Percentiles rank a stretch among this genome's conserved stretches.
These are phyloP conservation scores for Tenthredo livida DNA, from an alignment of 2,888 invertebrate genomes.

Conservation along the genomic window DNA sequence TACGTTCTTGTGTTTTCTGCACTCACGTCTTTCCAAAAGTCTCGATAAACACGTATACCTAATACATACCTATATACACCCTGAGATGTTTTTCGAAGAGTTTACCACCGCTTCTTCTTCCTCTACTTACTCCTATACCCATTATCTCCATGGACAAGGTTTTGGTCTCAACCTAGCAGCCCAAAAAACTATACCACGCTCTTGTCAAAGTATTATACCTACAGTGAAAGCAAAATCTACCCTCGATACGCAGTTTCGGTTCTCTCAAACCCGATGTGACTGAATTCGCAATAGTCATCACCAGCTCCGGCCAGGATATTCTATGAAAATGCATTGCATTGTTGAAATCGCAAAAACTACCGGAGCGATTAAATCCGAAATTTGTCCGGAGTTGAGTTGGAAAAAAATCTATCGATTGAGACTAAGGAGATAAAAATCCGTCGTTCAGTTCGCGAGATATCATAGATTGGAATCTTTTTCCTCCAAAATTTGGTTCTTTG, in stretches of 20 bases:
- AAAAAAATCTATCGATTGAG: background rate
- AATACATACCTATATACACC: too few relatives aligned
- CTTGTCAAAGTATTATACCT: background rate
- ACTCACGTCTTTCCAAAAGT: background rate
- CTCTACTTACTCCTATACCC: background rate
- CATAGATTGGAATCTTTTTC: background rate
- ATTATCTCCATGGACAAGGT: constrained; percentile 39
- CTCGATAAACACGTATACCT: background rate
- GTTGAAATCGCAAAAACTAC: background rate
- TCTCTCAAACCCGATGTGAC: background rate
- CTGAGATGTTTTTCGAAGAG: constrained; percentile 4
- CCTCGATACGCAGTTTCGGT: background rate
- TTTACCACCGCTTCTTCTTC: constrained; percentile 5
- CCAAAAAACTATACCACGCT: background rate
- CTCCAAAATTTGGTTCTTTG: background rate
- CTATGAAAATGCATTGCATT: background rate
- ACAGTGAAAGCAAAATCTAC: constrained; percentile 32
- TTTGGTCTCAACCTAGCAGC: constrained; percentile 28
- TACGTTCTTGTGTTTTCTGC: background rate
- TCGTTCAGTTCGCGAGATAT: too few relatives aligned
- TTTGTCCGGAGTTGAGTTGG: background rate
- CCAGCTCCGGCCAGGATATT: background rate
- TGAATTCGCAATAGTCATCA: background rate
- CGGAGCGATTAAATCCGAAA: background rate
- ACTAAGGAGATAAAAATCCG: too few relatives aligned